Evolutionary conservation across 2,888 invertebrate genomes (phyloP), one percentile per base, ranked within the genome.

Genomic region (Itoplectis maculator): DNA sequence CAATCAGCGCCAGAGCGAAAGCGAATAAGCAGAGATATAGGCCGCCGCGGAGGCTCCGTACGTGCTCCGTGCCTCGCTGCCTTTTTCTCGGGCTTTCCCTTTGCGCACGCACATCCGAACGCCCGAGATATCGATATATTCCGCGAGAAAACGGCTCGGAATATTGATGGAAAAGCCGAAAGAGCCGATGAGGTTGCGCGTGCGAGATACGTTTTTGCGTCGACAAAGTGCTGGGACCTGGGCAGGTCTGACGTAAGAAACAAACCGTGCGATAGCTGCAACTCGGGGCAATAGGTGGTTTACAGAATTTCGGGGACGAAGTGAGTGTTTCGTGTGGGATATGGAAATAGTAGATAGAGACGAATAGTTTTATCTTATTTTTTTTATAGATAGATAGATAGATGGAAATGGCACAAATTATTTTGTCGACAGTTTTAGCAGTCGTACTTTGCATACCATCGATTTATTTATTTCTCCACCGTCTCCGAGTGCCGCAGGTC

Each of bases 1-100:
- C 89, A 88, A 89, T 89, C 89, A 88, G 86, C 29, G 69, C 79
- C 69, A 61, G 35, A 84, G 77, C 81, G 86, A 84, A 86, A 65
- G 81, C 80, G 84, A 75, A 75, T 68, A 83, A 76, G 63, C 63
- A 63, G 54, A 74, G 73, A 81, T 84, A 75, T 80, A 81, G 76
- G 78, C 81, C 68, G 79, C 70, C n/a, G n/a, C n/a, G n/a, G n/a
- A n/a, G 40, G 65, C 3, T 49, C 59, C 66, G 79, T 82, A 84
- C 78, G 80, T 84, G 78, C 47, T 68, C 63, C 54, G 80, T 77
- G 9, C 23, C 77, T 54, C 51, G 79, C 45, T 65, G 56, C 86
- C 86, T 85, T 86, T 84, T 79, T 81, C 45, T 63, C 65, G 35
- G 49, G 59, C 35, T 61, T 79, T 86, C 49, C 51, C 69, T 74